Conservation (phyloP, 2,797 vertebrate genomes). For the Enteromius fasciolatus region DNA sequence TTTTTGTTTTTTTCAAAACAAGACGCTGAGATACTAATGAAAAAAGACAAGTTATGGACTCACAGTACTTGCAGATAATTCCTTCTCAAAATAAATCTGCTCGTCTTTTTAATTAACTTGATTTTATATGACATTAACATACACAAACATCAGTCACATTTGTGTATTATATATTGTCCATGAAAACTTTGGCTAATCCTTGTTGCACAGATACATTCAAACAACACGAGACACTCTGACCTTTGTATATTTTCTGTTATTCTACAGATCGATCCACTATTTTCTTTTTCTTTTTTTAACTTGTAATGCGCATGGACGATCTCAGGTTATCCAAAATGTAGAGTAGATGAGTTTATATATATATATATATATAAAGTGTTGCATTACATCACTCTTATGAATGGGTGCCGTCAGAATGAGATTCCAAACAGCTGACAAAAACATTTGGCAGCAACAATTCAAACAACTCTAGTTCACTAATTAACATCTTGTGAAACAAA, state of each 20-base stretch:
- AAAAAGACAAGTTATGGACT: slow-evolving; percentile 53
- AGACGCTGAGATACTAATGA: slow-evolving; percentile 48
- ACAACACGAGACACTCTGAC: neutral
- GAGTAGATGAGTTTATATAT: neutral
- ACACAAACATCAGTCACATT: neutral
- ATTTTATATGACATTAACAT: neutral
- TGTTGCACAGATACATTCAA: neutral
- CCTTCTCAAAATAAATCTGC: neutral
- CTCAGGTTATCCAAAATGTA: neutral
- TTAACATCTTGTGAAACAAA: neutral
- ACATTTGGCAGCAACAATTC: neutral
- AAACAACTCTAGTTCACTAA: neutral
- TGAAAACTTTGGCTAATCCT: neutral
- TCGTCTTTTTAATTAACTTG: slow-evolving; percentile 2
- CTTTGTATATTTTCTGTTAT: neutral
- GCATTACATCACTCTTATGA: neutral
- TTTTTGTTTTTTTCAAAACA: slow-evolving; percentile 44
- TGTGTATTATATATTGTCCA: too few species aligned
- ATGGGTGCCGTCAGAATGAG: neutral
- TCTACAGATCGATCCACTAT: neutral
- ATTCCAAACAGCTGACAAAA: neutral
- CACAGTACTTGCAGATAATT: slow-evolving; percentile 6
- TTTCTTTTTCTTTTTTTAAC: neutral
- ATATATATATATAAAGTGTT: neutral
- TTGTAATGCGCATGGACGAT: neutral